phyloP scores from a whole-genome alignment of 2,888 invertebrate species.

The Drosophila falleni region DNA sequence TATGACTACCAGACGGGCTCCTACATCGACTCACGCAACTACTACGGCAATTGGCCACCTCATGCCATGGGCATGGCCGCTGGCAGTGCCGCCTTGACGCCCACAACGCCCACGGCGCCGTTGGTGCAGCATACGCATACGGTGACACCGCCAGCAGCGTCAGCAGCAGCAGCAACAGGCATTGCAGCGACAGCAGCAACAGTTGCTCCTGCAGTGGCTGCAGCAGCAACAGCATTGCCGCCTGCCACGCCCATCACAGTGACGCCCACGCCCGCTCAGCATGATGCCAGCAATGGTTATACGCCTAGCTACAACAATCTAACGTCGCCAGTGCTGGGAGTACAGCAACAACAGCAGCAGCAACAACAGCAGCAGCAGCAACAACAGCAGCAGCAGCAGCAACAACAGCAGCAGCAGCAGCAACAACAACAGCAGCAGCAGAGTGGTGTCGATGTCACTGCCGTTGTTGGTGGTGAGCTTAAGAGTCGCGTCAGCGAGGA shows the following conservation, averaged over 20 bases:
- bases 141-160: conserved; percentile 82
- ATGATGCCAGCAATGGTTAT: conserved; percentile 71
- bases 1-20: conserved; percentile 87
- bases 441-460: conserved; percentile 21
- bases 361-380: conserved; percentile 40
- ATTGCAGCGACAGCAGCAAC: conserved; percentile 43
- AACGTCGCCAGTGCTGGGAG: conserved; percentile 56
- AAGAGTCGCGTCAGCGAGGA: conserved; percentile 87
- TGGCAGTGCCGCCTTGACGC: conserved; percentile 53
- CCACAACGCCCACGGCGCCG: conserved; percentile 58
- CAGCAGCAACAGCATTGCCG: conserved; percentile 50
- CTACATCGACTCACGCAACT: conserved; percentile 88
- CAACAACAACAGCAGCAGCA: conserved; percentile 30
- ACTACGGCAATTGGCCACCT: conserved; percentile 88
- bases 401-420: conserved; percentile 47
- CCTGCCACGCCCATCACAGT: conserved; percentile 30
- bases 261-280: conserved; percentile 64
- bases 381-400: conserved; percentile 22
- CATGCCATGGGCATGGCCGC: conserved; percentile 85
- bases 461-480: conserved; percentile 79
- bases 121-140: conserved; percentile 81
- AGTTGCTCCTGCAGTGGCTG: conserved; percentile 39
- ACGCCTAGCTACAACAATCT: conserved; percentile 80
- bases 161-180: conserved; percentile 34
- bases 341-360: conserved; percentile 29